Base-by-base conservation (phyloP, 2,888 invertebrate genomes). In the Drosophila anomelani region DNA sequence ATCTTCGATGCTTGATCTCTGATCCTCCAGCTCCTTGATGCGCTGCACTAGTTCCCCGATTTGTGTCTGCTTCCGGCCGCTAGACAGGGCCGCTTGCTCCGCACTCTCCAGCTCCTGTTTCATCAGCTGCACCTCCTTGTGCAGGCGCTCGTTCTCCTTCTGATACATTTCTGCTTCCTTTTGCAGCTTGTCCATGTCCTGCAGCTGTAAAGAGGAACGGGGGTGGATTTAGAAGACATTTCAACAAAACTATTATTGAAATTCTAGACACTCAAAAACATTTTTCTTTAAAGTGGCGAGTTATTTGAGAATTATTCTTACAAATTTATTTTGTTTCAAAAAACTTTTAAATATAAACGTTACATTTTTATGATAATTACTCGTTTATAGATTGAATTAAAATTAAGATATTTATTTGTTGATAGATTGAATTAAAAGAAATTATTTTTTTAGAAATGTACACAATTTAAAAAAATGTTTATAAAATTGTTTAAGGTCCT, bases 1-100 rank as follows among this genome's bases (percentile, higher is more conserved):
- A 86, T 95, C 94, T 34, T 56, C 85, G 94, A 92, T 96, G 93
- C 75, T 94, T 90, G 94, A 93, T 91, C 95, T 94, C 54, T 93
- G 92, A 38, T 93, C 93, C 79, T 94, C 93, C 58, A 93, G 87
- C 56, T 92, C 92, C 59, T 92, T 92, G 41, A 94, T 91, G 68
- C 93, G 88, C 39, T 91, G 90, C 76, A 93, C 66, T 81, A 93
- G 73, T 89, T 90, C 71, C 85, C 92, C 80, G 73, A 88, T 79
- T 72, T 91, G 60, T 10, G 47, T 57, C 34, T 62, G 78, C 80
- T 88, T 82, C 80, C 92, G 81, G 82, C 90, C 80, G 78, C 92
- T 88, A 88, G 93, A 91, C 54, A 93, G 79, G 44, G 93, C 92
- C 46, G 92, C 92, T 76, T 93, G 93, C 83, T 94, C 94, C 54